These are phyloP conservation scores for Cladopsammia gracilis DNA, from an alignment of 64 coral and sea anemone genomes.

Conservation along the genomic window DNA sequence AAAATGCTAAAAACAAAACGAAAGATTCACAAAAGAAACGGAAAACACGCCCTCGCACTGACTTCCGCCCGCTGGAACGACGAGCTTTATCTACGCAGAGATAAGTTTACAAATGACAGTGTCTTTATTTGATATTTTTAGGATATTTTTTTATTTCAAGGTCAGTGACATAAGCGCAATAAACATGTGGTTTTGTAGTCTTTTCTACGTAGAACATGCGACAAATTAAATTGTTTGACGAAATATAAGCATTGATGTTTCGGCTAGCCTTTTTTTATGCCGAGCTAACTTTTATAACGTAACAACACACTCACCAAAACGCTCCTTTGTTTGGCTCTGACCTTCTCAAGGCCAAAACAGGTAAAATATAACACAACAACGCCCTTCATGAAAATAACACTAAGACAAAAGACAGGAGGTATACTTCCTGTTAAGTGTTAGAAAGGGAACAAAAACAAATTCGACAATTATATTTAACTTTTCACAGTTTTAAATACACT, in stretches of 20 bases:
- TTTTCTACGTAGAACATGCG: too few species aligned
- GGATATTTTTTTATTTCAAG: too few species aligned
- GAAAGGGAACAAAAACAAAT: slow-evolving; percentile 16
- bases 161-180: too few species aligned
- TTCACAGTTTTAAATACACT: neutral
- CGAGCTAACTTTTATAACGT: too few species aligned
- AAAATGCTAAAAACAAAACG: neutral
- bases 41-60: neutral
- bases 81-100: neutral
- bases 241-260: too few species aligned
- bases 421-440: neutral
- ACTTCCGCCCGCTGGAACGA: neutral
- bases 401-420: neutral
- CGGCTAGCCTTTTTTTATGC: too few species aligned
- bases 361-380: neutral
- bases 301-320: neutral
- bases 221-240: too few species aligned
- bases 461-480: neutral
- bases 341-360: neutral
- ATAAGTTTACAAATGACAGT: neutral
- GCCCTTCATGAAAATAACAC: neutral
- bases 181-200: too few species aligned
- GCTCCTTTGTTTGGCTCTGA: neutral
- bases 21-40: slow-evolving; percentile 31
- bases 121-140: neutral